Conservation (phyloP, 2,113 vertebrate genomes). For the Xiphophorus hellerii region DNA sequence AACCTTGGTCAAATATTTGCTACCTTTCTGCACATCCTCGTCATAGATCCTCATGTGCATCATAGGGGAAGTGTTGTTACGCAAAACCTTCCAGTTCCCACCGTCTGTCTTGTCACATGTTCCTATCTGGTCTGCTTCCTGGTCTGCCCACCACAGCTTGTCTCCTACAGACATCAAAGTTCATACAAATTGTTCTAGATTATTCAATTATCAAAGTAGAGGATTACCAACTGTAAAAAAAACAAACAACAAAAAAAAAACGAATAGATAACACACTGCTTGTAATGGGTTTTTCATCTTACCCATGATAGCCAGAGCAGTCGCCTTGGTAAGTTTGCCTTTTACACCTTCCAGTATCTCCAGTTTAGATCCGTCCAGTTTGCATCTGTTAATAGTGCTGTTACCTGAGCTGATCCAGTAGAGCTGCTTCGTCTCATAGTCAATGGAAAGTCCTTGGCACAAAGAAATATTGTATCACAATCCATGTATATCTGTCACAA, state of each 20-base stretch:
- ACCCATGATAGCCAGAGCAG: constrained; percentile 96
- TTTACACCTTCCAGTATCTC: constrained; percentile 84
- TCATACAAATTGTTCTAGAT: not conserved
- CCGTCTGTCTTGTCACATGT: constrained; percentile 92
- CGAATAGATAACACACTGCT: not conserved
- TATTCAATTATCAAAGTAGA: not conserved
- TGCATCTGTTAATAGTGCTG: constrained; percentile 88
- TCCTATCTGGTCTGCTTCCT: constrained; percentile 92
- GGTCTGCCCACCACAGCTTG: constrained; percentile 98
- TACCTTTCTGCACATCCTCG: constrained; percentile 84
- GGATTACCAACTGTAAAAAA: not conserved
- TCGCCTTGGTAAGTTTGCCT: constrained; percentile 90
- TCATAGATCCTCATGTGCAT: constrained; percentile 99
- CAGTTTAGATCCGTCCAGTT: constrained; percentile 85
- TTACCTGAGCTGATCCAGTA: constrained; percentile 97
- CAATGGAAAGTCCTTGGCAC: constrained; percentile 88
- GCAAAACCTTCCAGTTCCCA: constrained; percentile 82
- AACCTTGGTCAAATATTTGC: not conserved
- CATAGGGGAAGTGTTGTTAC: constrained; percentile 93
- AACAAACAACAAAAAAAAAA: not conserved
- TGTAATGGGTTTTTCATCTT: constrained; percentile 50
- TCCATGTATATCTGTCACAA: not conserved
- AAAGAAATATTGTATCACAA: constrained; percentile 4
- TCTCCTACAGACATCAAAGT: constrained; percentile 77
- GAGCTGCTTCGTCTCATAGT: constrained; percentile 87